These are phyloP conservation scores for Neodon shergylaensis DNA, from an alignment of 2,113 vertebrate species.

Conservation along the genomic window DNA sequence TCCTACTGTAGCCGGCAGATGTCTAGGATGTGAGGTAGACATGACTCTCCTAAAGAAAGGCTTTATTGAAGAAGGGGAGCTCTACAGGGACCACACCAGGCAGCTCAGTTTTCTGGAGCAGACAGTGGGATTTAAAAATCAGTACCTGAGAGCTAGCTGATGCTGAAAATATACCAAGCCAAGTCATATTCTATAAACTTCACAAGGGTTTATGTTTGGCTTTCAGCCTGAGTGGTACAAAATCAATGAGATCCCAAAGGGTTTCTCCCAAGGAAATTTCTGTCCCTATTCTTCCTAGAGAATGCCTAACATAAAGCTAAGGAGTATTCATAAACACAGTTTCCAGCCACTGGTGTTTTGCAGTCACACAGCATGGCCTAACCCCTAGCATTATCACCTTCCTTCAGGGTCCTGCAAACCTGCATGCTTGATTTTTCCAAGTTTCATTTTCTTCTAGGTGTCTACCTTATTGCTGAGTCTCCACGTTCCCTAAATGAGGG, in stretches of 20 bases:
- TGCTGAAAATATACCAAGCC: background rate
- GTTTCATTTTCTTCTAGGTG: conserved; percentile 42
- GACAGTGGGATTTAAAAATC: background rate
- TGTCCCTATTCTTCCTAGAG: conserved; percentile 22
- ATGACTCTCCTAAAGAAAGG: background rate
- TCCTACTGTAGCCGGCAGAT: background rate
- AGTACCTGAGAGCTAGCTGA: conserved; percentile 12
- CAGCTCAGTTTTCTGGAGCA: background rate
- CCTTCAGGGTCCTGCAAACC: background rate
- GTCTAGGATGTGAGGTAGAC: background rate
- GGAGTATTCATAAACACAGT: background rate
- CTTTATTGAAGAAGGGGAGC: background rate
- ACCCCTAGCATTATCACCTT: background rate
- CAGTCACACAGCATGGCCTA: background rate
- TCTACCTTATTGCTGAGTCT: conserved; percentile 14
- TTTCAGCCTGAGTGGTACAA: background rate
- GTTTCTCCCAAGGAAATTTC: conserved; percentile 47
- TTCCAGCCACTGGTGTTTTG: background rate
- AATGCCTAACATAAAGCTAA: conserved; percentile 3
- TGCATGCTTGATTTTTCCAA: conserved; percentile 24
- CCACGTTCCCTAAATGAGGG: conserved; percentile 38
- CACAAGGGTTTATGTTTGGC: background rate
- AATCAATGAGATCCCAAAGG: background rate
- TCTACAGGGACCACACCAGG: background rate
- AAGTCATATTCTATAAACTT: background rate